Base-by-base conservation (phyloP, 1,140 invertebrate species). In the Gonatopus flavifemur region DNA sequence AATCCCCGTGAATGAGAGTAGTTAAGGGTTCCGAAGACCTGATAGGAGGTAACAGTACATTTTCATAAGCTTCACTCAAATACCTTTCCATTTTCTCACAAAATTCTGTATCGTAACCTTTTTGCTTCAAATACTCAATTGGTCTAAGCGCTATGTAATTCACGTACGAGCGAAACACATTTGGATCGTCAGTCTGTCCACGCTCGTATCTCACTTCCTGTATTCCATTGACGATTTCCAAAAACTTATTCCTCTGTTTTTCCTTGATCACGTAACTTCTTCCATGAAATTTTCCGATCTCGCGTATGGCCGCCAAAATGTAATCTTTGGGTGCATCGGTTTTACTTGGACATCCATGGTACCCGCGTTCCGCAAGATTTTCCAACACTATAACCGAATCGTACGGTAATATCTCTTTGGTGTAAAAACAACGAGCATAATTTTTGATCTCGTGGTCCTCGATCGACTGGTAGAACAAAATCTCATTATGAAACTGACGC, bases 1-100 rank as follows among this genome's bases (percentile, higher is more conserved):
- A 70, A 47, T 80, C 77, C 3, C 77, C 77, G 48, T 80, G 77
- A 48, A 68, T 67, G 0, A 81, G 16, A 0, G 69, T 69, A 0
- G 72, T 59, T 4, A 76, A 35, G 1, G 71, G 65, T 19, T 72
- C 70, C 1, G 39, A 24, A 0, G 64, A 48, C 3, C 56, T 30
- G 0, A 44, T 1, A 6, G 12, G 8, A 9, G 42, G 44, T 9
- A 58, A 1, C n/a, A 63, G 18, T 3, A 67, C 3, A 0, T 47
- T 49, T 0, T 49, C 12, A 15, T 19, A 65, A 0, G 6, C n/a
- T 33, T 65, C 24, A 2, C 25, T 3, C 0, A 70, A 30, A 12
- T 50, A n/a, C 12, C n/a, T 32, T 5, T 57, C 40, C 6, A 67
- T 37, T 13, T 53, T 57, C 18, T 69, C 58, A 3, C 50, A 57